Evolutionary conservation across 2,113 vertebrate species (phyloP).

Genomic region (Dicaeum eximium): DNA sequence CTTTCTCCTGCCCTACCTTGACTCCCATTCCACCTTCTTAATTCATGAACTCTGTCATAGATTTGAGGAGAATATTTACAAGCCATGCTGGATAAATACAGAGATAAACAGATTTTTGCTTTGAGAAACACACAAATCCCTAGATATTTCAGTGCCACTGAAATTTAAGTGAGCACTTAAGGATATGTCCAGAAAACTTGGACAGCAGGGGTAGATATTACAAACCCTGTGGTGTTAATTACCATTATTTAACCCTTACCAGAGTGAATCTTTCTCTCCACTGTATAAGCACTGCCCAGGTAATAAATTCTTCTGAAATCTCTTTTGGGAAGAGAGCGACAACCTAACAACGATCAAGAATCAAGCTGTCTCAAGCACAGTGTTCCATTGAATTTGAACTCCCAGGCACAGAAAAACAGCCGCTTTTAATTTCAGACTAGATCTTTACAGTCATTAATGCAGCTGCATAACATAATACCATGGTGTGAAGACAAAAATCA

Average conservation of each 20-base stretch:
- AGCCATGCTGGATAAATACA: neutral
- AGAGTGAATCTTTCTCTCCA: neutral
- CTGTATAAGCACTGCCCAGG: neutral
- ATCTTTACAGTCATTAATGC: neutral
- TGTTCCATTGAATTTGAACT: neutral
- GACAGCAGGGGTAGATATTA: neutral
- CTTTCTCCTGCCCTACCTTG: neutral
- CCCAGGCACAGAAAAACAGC: neutral
- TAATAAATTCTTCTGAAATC: neutral
- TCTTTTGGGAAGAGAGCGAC: neutral
- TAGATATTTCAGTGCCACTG: neutral
- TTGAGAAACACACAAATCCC: neutral
- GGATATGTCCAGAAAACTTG: neutral
- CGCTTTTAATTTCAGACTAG: neutral
- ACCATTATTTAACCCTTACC: neutral
- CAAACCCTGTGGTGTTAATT: neutral
- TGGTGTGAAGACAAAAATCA: neutral
- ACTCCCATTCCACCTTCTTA: neutral
- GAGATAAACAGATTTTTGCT: neutral
- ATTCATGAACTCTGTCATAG: neutral
- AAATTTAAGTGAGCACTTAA: neutral
- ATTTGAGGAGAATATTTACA: neutral
- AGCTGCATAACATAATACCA: neutral
- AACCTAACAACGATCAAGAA: neutral
- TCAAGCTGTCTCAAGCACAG: neutral